Conservation (phyloP, 2,797 vertebrate genomes). For the Lerista edwardsae region DNA sequence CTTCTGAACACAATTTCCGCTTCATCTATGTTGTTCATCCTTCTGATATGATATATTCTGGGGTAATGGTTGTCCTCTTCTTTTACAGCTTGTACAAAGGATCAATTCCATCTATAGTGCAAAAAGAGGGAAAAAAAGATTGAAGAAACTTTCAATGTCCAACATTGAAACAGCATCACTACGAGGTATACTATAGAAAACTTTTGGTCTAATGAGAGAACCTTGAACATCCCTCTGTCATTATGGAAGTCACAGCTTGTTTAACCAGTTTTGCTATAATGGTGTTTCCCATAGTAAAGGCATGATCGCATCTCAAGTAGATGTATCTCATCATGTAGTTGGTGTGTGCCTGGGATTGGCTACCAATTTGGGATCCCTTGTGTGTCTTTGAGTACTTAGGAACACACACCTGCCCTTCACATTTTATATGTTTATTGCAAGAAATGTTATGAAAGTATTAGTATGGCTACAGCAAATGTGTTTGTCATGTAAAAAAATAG, state of each 20-base stretch:
- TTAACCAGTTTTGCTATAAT: neutral
- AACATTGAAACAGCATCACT: constrained; percentile 93
- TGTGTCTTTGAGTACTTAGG: neutral
- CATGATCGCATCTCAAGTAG: neutral
- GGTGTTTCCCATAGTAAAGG: neutral
- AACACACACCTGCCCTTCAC: neutral
- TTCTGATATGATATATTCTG: neutral
- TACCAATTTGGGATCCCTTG: neutral
- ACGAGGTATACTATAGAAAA: constrained; percentile 82
- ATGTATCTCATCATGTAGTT: neutral
- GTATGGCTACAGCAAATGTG: neutral
- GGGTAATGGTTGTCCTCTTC: constrained; percentile 21
- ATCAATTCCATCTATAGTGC: constrained; percentile 98
- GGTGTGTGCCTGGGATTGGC: neutral
- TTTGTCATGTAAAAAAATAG: neutral
- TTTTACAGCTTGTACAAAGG: constrained; percentile 93
- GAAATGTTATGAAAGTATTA: neutral
- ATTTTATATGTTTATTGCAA: neutral
- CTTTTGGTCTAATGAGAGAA: neutral
- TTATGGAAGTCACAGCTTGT: neutral
- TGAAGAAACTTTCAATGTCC: constrained; percentile 95
- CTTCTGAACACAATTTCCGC: constrained; percentile 3
- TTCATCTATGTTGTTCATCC: constrained; percentile 24
- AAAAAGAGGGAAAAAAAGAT: constrained; percentile 97
- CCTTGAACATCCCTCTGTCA: neutral